phyloP scores from a whole-genome alignment of 2,113 vertebrate species.

The Chrysemys picta region DNA sequence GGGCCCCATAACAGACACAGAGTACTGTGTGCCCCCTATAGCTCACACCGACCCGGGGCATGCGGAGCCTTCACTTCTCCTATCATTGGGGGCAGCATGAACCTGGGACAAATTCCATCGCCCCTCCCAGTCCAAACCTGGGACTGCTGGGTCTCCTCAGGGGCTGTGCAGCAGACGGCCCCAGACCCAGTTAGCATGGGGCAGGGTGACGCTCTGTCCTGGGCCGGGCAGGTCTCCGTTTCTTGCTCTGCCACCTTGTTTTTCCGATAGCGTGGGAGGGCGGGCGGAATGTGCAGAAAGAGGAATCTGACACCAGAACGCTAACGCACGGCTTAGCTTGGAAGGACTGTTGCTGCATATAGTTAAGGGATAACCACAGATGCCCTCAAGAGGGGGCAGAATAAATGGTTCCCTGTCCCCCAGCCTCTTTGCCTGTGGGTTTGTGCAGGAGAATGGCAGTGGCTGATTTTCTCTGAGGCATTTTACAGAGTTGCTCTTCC shows the following conservation, averaged over 20 bases:
- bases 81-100: neutral
- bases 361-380: neutral
- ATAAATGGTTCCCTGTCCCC: neutral
- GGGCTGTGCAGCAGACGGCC: neutral
- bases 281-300: neutral
- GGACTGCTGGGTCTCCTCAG: neutral
- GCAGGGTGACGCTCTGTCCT: too few species aligned
- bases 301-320: too few species aligned
- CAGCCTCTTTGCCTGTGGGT: neutral
- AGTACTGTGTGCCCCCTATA: neutral
- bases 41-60: neutral
- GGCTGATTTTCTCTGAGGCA: neutral
- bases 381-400: neutral
- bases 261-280: too few species aligned
- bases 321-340: neutral
- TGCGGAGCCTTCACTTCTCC: neutral
- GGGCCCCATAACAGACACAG: neutral
- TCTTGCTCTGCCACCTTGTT: too few species aligned
- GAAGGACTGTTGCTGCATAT: neutral
- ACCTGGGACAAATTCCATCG: neutral
- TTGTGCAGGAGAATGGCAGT: neutral
- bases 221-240: too few species aligned
- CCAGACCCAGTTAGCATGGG: too few species aligned
- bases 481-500: neutral
- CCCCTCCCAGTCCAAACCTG: too few species aligned